Base-by-base conservation (phyloP, 2,797 vertebrate genomes). In the Myiotriccus ornatus region DNA sequence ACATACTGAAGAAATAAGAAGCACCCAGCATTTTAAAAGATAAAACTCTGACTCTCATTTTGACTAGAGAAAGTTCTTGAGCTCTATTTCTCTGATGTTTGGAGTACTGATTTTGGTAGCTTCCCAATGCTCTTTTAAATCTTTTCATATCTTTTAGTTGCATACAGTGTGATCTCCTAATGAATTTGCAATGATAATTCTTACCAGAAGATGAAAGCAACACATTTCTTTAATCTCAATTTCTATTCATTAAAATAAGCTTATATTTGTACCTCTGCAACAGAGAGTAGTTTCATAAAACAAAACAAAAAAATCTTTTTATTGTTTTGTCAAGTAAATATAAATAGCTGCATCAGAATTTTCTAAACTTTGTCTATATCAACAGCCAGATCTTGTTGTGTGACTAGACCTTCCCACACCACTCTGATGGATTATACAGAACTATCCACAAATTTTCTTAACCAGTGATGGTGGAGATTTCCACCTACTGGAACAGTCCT, bases 191-290 rank as follows among this genome's bases (percentile, higher is more conserved):
- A 67, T n/a, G 37, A 65, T 37, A 64, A 60, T 90, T 90, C 65
- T 94, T 88, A 79, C 44, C 53, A 73, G 64, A 94, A 56, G 80
- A 96, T 32, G 24, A 89, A 56, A 71, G 35, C 2, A 90, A 76
- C n/a, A 20, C 3, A 44, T 52, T 92, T 59, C 55, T 90, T 96
- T 52, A 92, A 80, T 39, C 35, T 86, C 39, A 69, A 41, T 47
- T 92, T 90, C 21, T 27, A 79, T 87, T 83, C 12, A 23, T 34
- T 91, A 56, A 70, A 44, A 41, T 71, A 39, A 75, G 25, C 32
- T 85, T 84, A 55, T 55, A 39, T 25, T 74, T 68, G n/a, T 14
- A 53, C n/a, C 34, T 20, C 3, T 74, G 56, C 43, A 59, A 85
- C 23, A 83, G 60, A 62, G 14, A 50, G 25, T 14, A 59, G 11